Percentiles rank a stretch among this genome's conserved stretches.
phyloP scores from a whole-genome alignment of 2,113 vertebrate genomes.

The Paraplagusia blochii region DNA sequence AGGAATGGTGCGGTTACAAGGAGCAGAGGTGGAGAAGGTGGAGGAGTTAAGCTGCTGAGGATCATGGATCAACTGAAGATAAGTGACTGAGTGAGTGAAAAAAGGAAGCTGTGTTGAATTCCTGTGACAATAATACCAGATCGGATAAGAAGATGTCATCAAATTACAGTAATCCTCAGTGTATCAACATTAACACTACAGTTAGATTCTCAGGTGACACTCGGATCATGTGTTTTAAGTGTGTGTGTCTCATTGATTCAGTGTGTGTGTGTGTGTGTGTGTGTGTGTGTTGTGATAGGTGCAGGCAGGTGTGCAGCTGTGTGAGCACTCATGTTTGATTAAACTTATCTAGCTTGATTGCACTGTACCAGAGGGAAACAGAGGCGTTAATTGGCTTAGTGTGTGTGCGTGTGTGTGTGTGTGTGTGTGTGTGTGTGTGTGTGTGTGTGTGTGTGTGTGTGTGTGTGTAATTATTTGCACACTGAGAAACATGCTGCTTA shows the following conservation, averaged over 20 bases:
- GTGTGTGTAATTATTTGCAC: conserved; percentile 32
- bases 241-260: background rate
- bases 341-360: conserved; percentile 59
- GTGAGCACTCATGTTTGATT: conserved; percentile 56
- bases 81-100: no score
- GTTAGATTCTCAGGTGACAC: no score
- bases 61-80: no score
- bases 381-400: conserved; percentile 58
- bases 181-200: no score
- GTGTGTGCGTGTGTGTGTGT: conserved; percentile 6
- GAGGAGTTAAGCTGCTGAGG: no score
- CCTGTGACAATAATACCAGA: no score
- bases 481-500: conserved; percentile 36
- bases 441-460: background rate
- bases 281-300: conserved; percentile 8
- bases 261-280: background rate
- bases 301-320: conserved; percentile 50
- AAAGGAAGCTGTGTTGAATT: no score
- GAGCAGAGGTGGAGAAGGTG: no score
- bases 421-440: conserved; percentile 20
- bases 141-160: no score
- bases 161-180: no score
- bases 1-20: no score
- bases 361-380: conserved; percentile 43
- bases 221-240: conserved; percentile 31